Base-by-base conservation (phyloP, 2,888 invertebrate genomes). In the Amiota mariae region DNA sequence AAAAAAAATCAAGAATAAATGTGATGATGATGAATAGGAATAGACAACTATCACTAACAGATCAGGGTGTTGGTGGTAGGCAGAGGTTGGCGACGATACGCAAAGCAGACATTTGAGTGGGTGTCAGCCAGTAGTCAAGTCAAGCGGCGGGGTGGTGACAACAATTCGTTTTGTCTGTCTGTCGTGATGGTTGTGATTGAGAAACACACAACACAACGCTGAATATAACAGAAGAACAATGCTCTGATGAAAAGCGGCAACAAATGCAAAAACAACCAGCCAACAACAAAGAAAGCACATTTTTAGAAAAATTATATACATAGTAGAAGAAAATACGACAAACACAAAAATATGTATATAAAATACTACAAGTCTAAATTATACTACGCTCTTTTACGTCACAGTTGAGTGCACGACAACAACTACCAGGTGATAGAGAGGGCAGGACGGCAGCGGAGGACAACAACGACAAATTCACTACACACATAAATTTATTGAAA, bases 261-360 rank as follows among this genome's bases (percentile, higher is more conserved):
- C 74, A 74, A 71, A 48, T 81, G 75, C 82, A 79, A 79, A 78
- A 82, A 78, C 81, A 82, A 84, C 77, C 75, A 72, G 75, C 76
- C 76, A 75, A 24, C 81, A 84, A 73, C 80, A 79, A 57, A 57
- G 56, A 59, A 59, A 49, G 49, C 51, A 71, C 71, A 71, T 71
- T 71, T 71, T 71, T 71, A 71, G 63, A 71, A 56, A 36, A 63
- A 71, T 71, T 63, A 71, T 71, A 61, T 48, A 72, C 3, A 24
- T 24, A 3, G 1, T 24, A n/a, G 12, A 36, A 72, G 46, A 72
- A 51, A 61, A 63, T 36, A 18, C 49, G 61, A 15, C 49, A 64
- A 8, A 18, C 2, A 64, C 8, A 54, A 51, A 51, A 64, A 15
- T 46, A 36, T 36, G 6, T 36, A 36, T 2, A 36, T 6, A 36